Conservation (phyloP, 2,797 vertebrate genomes). For the Danio aesculapii region DNA sequence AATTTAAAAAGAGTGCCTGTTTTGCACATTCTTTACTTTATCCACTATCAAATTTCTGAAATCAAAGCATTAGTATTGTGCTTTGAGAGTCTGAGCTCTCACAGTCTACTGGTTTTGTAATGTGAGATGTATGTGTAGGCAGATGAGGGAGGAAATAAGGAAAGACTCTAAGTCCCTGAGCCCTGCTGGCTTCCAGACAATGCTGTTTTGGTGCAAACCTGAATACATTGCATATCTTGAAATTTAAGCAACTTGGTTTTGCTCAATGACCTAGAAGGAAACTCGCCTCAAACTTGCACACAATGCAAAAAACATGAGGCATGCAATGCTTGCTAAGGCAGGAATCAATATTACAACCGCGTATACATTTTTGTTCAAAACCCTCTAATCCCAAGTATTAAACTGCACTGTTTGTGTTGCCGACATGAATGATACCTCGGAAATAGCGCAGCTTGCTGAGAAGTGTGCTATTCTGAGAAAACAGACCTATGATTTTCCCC, state of each 20-base stretch:
- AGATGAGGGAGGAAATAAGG: constrained; percentile 22
- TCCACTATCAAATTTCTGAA: not conserved
- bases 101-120: constrained; percentile 13
- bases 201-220: constrained; percentile 2
- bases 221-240: constrained; percentile 17
- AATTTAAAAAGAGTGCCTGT: not conserved
- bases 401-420: not conserved
- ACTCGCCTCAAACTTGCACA: constrained; percentile 4
- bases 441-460: not conserved
- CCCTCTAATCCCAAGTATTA: not conserved
- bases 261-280: constrained; percentile 7
- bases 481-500: not conserved
- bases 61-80: not conserved
- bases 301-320: constrained; percentile 23
- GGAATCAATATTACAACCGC: not conserved
- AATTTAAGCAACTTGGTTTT: constrained; percentile 10
- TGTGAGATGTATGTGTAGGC: constrained; percentile 17
- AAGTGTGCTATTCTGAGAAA: constrained; percentile 2
- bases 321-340: not conserved
- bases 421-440: not conserved
- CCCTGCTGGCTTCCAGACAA: not conserved
- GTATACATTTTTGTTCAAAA: not conserved
- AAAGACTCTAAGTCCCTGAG: constrained; percentile 3
- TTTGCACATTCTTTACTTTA: not conserved
- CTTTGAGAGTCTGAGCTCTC: not conserved